Evolutionary conservation across 2,113 vertebrate species (phyloP), one percentile per base, ranked within the genome.

Genomic region (Strix aluco): DNA sequence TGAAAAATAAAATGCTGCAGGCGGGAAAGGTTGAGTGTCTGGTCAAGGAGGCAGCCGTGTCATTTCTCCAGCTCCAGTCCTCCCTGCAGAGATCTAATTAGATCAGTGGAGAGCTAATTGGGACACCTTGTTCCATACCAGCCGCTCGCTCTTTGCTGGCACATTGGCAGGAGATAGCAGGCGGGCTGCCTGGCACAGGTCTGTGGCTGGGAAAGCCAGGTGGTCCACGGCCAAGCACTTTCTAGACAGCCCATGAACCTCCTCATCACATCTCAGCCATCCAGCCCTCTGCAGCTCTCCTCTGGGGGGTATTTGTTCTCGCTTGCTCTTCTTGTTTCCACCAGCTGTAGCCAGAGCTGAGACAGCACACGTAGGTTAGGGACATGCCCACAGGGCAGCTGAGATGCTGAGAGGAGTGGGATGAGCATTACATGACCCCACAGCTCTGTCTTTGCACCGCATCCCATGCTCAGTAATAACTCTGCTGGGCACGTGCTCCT

Each of bases 101-200:
- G 92, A 90, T 92, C 79, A 88, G 71, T 61, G 62, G 40, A 83
- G 36, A 69, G 44, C 82, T 93, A 90, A 88, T 77, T 77, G 92
- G 54, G 79, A 80, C 74, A 77, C 75, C 66, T 80, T 80, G 88
- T 77, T 96, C 67, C 78, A 22, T 40, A 77, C 46, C 61, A 88
- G 79, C 59, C 6, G 0, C 66, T 79, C 2, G 10, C 42, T 87
- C 52, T 63, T 74, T 44, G 65, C 81, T 93, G 88, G 88, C 87
- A 51, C 13, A 1, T 10, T 82, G 75, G 75, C 85, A 55, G 88
- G 42, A 85, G 44, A 32, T 7, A 9, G 46, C 0, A 5, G 59
- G n/a, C 5, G 9, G 55, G 46, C 63, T 94, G 87, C 26, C 67
- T 88, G 80, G 71, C 54, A 44, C 3, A 2, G 32, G 26, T 82